Percentiles rank a stretch among this genome's conserved stretches.
Conservation (phyloP, 2,797 vertebrate species). For the Philypnodon macrostomus region DNA sequence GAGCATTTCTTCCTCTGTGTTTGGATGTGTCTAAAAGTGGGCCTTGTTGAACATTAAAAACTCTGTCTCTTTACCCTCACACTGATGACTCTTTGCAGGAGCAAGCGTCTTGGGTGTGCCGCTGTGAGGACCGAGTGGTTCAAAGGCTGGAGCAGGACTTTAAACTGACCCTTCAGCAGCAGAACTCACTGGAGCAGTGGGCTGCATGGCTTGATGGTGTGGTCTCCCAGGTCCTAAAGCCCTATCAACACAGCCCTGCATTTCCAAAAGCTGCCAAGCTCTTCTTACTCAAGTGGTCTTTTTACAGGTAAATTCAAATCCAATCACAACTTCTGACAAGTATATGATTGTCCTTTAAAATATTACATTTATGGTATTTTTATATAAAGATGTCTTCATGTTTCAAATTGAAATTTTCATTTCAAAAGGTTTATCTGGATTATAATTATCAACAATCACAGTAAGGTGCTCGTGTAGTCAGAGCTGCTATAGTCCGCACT, state of each 20-base stretch:
- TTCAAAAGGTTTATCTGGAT: too few relatives aligned
- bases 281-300: conserved; percentile 95
- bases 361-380: too few relatives aligned
- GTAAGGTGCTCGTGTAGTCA: too few relatives aligned
- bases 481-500: too few relatives aligned
- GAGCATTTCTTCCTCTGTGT: too few relatives aligned
- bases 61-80: background rate
- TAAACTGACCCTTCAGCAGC: conserved; percentile 94
- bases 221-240: conserved; percentile 90
- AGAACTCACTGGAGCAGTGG: conserved; percentile 96
- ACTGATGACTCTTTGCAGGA: conserved; percentile 70
- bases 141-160: conserved; percentile 95
- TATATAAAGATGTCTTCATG: too few relatives aligned
- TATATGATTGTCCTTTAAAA: too few relatives aligned
- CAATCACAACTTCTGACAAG: too few relatives aligned
- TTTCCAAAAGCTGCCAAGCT: conserved; percentile 93
- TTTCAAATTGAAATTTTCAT: too few relatives aligned
- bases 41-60: too few relatives aligned
- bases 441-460: too few relatives aligned
- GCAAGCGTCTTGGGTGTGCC: conserved; percentile 94
- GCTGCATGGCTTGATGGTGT: conserved; percentile 91
- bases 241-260: conserved; percentile 86
- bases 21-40: background rate
- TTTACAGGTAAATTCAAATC: conserved; percentile 85
- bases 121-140: conserved; percentile 90